phyloP scores from a whole-genome alignment of 2,797 vertebrate species.

The Diplodus puntazzo region DNA sequence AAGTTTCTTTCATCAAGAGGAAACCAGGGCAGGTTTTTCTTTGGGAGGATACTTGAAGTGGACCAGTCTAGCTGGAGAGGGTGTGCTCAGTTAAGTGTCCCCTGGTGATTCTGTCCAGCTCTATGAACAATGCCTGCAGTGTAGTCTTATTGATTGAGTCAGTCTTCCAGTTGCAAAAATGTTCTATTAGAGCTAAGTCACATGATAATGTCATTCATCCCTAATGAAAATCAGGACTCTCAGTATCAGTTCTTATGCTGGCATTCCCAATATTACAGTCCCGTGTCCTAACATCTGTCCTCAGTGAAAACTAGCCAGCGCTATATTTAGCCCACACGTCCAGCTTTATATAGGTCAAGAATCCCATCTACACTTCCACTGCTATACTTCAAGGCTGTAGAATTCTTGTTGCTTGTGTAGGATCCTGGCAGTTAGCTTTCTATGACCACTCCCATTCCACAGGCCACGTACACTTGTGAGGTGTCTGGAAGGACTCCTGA shows the following conservation, averaged over 20 bases:
- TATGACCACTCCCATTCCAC: conserved; percentile 36
- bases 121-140: conserved; percentile 67
- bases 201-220: conserved; percentile 58
- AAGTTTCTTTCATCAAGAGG: conserved; percentile 50
- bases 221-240: conserved; percentile 38
- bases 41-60: conserved; percentile 53
- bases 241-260: conserved; percentile 37
- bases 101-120: conserved; percentile 58
- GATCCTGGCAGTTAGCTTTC: conserved; percentile 43
- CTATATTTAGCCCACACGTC: conserved; percentile 81
- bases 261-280: conserved; percentile 56
- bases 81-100: conserved; percentile 49
- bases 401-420: conserved; percentile 39
- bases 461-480: conserved; percentile 2
- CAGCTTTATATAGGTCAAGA: conserved; percentile 84
- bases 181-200: conserved; percentile 64
- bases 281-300: conserved; percentile 79
- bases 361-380: conserved; percentile 66
- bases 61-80: conserved; percentile 58
- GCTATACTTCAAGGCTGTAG: conserved; percentile 47
- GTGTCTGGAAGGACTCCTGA: conserved; percentile 27
- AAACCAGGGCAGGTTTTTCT: conserved; percentile 62
- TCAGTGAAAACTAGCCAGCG: conserved; percentile 65
- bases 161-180: conserved; percentile 41
- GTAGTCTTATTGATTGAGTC: conserved; percentile 70